A percentile compares a stretch with the other conserved stretches of the same genome.
Evolutionary conservation across 1,140 invertebrate species (phyloP).

Genomic region (Tetraneura akinire): DNA sequence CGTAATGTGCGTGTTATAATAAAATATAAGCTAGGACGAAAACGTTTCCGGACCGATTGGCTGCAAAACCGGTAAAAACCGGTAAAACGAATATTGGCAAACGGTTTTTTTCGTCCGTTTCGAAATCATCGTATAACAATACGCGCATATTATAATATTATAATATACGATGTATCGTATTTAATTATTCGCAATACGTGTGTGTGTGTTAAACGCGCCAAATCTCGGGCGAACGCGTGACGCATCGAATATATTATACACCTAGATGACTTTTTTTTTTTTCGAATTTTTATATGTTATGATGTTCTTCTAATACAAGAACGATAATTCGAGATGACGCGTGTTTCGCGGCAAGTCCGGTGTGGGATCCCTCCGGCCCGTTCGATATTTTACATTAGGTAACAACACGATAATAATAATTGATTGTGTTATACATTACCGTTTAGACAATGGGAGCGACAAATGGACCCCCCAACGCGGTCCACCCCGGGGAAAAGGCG

Average conservation of each 20-base stretch:
- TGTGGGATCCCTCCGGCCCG: conserved; percentile 38
- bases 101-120: conserved; percentile 30
- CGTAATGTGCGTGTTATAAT: neutral
- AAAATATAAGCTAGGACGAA: neutral
- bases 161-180: no score
- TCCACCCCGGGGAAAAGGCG: conserved; percentile 21
- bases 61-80: conserved; percentile 42
- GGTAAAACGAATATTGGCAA: conserved; percentile 44
- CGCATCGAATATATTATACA: no score
- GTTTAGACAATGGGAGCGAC: neutral
- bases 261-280: no score
- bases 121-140: neutral
- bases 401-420: no score
- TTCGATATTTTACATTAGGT: no score
- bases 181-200: no score
- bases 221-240: no score
- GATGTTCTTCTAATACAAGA: no score
- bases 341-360: neutral
- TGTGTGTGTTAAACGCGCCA: no score
- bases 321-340: no score
- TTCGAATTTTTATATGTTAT: no score
- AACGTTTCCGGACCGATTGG: conserved; percentile 34
- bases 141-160: no score
- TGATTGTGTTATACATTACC: neutral
- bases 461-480: conserved; percentile 5